Percentiles rank a stretch among this genome's conserved stretches.
Conservation (phyloP, 2,797 vertebrate genomes). For the Molossus molossus region DNA sequence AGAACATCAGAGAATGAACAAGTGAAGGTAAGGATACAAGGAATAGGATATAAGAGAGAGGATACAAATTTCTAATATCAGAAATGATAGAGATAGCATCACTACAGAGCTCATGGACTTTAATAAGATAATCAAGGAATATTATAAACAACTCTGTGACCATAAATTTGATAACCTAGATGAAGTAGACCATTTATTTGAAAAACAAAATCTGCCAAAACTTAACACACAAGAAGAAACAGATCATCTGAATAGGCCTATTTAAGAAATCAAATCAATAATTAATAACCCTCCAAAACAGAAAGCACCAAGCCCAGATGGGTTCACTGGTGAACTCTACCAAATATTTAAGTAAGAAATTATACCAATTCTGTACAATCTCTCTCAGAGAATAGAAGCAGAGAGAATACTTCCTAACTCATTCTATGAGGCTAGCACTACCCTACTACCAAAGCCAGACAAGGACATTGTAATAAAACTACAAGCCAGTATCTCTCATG, state of each 20-base stretch:
- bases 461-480: conserved; percentile 22
- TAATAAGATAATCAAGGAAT: conserved; percentile 8
- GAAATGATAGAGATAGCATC: not conserved
- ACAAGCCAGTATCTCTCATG: not conserved
- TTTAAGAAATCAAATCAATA: not conserved
- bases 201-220: conserved; percentile 47
- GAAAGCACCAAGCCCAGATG: not conserved
- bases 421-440: conserved; percentile 26
- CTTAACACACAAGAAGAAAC: conserved; percentile 28
- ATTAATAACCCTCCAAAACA: conserved; percentile 20
- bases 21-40: not conserved
- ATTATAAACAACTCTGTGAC: not conserved
- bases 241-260: not conserved
- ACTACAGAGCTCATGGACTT: not conserved
- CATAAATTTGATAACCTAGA: conserved; percentile 32
- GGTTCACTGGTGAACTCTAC: not conserved
- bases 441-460: not conserved
- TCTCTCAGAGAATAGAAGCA: conserved; percentile 12
- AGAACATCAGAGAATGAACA: not conserved
- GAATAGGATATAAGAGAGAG: not conserved
- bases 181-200: conserved; percentile 16
- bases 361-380: not conserved
- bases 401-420: not conserved
- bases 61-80: not conserved
- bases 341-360: conserved; percentile 21